Percentiles rank a stretch among this genome's conserved stretches.
These are phyloP conservation scores for Thalassarche chlororhynchos DNA, from an alignment of 2,113 vertebrate species.

Conservation along the genomic window DNA sequence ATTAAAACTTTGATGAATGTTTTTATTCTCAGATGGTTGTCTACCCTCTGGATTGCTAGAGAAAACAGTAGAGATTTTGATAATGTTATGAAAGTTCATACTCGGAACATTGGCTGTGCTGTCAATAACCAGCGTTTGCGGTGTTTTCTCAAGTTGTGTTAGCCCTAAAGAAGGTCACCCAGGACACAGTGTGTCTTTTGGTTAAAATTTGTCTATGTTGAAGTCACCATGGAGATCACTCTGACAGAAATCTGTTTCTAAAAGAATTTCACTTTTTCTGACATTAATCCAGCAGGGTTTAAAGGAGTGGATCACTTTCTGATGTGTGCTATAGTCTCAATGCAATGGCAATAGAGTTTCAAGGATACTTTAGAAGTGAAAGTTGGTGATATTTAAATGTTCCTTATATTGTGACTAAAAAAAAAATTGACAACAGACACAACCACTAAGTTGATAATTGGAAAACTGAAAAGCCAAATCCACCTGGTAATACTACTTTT, in stretches of 20 bases:
- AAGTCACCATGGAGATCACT: background rate
- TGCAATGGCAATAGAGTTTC: background rate
- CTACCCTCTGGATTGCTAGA: background rate
- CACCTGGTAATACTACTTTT: background rate
- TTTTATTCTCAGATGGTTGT: conserved; percentile 41
- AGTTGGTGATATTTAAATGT: background rate
- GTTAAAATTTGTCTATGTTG: background rate
- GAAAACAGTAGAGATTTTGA: background rate
- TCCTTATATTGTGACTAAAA: background rate
- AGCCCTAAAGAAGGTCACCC: background rate
- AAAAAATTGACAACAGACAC: background rate
- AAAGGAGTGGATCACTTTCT: background rate
- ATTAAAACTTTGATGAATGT: background rate
- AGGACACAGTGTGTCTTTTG: background rate
- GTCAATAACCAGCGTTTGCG: background rate
- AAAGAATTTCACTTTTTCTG: background rate
- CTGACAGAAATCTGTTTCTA: background rate
- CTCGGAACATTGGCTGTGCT: background rate
- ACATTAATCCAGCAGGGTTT: background rate
- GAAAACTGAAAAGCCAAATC: background rate
- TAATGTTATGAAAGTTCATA: background rate
- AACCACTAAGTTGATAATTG: background rate
- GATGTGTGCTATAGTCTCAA: background rate
- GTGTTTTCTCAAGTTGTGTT: background rate
- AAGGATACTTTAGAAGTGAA: background rate